Base-by-base conservation (phyloP, 2,113 vertebrate genomes). In the Tychaedon coryphoeus region DNA sequence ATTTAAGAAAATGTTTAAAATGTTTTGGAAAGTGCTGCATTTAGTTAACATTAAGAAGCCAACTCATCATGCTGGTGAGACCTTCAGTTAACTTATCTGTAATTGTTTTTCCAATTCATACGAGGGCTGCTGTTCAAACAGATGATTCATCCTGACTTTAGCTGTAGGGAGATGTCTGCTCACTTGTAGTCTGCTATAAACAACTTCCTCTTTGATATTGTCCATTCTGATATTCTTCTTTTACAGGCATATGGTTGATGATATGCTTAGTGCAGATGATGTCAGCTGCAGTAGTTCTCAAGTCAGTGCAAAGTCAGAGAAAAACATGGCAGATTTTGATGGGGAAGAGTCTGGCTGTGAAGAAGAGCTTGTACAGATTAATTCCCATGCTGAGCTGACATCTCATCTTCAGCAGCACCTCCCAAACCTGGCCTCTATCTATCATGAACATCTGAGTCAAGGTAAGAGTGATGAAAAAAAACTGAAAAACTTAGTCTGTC, bases 321-420 rank as follows among this genome's bases (percentile, higher is more conserved):
- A 99, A 97, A 99, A 99, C 91, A 99, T 99, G 99, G 99, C 99
- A 23, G 99, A 99, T 97, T 99, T 99, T 86, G 99, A 99, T 81
- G 99, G 99, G 13, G 99, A 99, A 87, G 99, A 99, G 95, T 99
- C 99, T 33, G 99, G 99, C 86, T 99, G 99, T 66, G 99, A 99
- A 97, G 99, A 99, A 96, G 99, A 99, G 89, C 98, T 99, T 38
- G 99, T 99, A 47, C 99, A 99, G 96, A 99, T 99, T 86, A 99
- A 99, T 97, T 99, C 99, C 23, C 99, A 99, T 61, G 99, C 99
- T 19, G 99, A 99, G 95, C 98, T 99, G 95, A 99, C 99, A 64
- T 99, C 99, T 61, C 99, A 99, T 97, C 99, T 99, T 28, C 99
- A 99, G 97, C 99, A 99, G 92, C 99, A 99, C 96, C 99, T 99